Evolutionary conservation across 2,113 vertebrate genomes (phyloP).

Genomic region (Gasterosteus aculeatus): DNA sequence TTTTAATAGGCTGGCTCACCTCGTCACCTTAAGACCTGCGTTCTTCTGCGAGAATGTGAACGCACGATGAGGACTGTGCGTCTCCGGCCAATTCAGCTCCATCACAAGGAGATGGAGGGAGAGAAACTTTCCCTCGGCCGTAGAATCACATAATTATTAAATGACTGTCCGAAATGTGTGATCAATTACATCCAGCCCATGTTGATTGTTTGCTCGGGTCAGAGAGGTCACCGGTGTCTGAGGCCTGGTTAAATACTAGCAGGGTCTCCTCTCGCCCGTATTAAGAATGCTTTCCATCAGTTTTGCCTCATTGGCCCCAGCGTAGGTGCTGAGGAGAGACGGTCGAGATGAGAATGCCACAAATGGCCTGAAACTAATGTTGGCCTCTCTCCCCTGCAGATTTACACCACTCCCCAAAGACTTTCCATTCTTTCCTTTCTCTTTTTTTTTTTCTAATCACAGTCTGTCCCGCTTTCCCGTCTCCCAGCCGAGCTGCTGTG

Average conservation of each 20-base stretch:
- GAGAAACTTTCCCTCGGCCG: conserved; percentile 12
- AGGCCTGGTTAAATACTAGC: conserved; percentile 58
- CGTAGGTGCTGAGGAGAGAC: conserved; percentile 67
- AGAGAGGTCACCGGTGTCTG: conserved; percentile 33
- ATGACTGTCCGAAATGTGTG: conserved; percentile 28
- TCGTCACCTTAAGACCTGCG: conserved; percentile 35
- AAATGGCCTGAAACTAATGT: conserved; percentile 81
- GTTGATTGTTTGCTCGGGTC: conserved; percentile 45
- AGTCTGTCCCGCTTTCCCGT: conserved; percentile 28
- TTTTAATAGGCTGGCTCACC: conserved; percentile 39
- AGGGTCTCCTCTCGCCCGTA: conserved; percentile 45
- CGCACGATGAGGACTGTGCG: conserved; percentile 29
- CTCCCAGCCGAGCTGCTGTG: conserved; percentile 4
- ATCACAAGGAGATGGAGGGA: conserved; percentile 13
- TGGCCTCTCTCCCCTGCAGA: conserved; percentile 65
- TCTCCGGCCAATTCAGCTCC: conserved; percentile 29
- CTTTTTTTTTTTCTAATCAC: conserved; percentile 1
- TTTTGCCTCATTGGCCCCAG: conserved; percentile 71
- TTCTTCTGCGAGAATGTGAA: conserved; percentile 24
- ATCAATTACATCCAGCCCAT: conserved; percentile 54
- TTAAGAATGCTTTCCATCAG: conserved; percentile 71
- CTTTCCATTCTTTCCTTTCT: conserved; percentile 39
- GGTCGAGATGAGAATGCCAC: conserved; percentile 74
- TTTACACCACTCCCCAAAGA: conserved; percentile 62
- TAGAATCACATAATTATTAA: conserved; percentile 34